Conservation (phyloP, 2,888 invertebrate genomes). For the Apodemia zela region DNA sequence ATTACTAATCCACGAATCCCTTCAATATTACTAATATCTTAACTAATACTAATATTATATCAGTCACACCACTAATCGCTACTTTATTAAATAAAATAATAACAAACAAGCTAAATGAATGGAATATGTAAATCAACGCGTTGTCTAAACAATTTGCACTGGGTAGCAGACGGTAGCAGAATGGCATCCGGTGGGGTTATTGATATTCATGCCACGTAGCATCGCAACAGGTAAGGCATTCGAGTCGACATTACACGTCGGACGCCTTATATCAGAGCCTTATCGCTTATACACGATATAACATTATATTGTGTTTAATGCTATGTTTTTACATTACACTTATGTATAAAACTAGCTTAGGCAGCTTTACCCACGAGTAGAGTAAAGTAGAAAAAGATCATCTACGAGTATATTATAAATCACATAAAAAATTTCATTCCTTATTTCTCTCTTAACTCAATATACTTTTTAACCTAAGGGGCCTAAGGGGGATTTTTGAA, state of each 20-base stretch:
- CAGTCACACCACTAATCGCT: too few relatives aligned
- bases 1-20: too few relatives aligned
- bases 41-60: too few relatives aligned
- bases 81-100: background rate
- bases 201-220: constrained; percentile 54
- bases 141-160: constrained; percentile 33
- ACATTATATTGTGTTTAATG: background rate
- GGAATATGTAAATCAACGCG: constrained; percentile 21
- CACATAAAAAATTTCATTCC: too few relatives aligned
- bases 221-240: constrained; percentile 47
- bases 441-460: too few relatives aligned
- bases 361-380: too few relatives aligned
- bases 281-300: background rate
- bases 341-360: too few relatives aligned
- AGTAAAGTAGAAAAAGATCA: too few relatives aligned
- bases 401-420: too few relatives aligned
- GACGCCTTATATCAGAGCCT: constrained; percentile 19
- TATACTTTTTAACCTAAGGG: too few relatives aligned
- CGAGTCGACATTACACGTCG: constrained; percentile 18
- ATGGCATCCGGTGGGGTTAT: constrained; percentile 51
- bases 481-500: too few relatives aligned
- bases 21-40: too few relatives aligned
- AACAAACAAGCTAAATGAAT: background rate
- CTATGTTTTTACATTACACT: background rate
- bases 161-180: constrained; percentile 27